Percentiles rank a stretch among this genome's conserved stretches.
Evolutionary conservation across 2,888 invertebrate species (phyloP).

Genomic region (Aelia acuminata): DNA sequence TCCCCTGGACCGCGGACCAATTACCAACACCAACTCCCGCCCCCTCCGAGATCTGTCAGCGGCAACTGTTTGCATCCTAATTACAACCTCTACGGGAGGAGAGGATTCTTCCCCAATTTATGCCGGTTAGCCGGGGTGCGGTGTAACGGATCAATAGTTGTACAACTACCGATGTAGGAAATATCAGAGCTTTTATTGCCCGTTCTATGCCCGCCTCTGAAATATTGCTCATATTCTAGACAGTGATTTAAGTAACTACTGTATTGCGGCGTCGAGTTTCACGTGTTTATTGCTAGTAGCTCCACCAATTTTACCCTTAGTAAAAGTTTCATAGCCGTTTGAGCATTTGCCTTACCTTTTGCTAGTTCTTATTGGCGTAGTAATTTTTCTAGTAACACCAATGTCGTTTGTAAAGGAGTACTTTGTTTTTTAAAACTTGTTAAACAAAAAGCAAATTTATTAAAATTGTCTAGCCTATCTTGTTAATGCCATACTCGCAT

Average conservation of each 20-base stretch:
- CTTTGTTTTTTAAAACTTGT: too few species aligned
- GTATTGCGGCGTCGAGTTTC: conserved; percentile 15
- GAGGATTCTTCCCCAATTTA: not conserved
- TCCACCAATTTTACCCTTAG: not conserved
- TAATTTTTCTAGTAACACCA: not conserved
- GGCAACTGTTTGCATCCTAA: conserved; percentile 31
- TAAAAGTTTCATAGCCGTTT: conserved; percentile 5
- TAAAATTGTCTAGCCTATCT: too few species aligned
- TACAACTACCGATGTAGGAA: conserved; percentile 19
- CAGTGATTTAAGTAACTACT: conserved; percentile 33
- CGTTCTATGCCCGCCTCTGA: not conserved
- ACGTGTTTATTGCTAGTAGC: not conserved
- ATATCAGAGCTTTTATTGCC: conserved; percentile 20
- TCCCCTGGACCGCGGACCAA: conserved; percentile 29
- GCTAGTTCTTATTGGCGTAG: not conserved
- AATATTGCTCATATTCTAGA: conserved; percentile 15
- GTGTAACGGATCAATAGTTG: conserved; percentile 4
- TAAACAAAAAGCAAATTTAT: too few species aligned
- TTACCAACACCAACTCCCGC: conserved; percentile 19
- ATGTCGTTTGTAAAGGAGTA: not conserved
- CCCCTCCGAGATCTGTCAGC: not conserved
- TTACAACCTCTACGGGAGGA: conserved; percentile 31
- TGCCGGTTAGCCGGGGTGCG: not conserved
- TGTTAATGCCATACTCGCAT: too few species aligned
- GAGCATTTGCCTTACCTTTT: not conserved